Evolutionary conservation across 2,113 vertebrate genomes (phyloP).

Genomic region (Podarcis muralis): DNA sequence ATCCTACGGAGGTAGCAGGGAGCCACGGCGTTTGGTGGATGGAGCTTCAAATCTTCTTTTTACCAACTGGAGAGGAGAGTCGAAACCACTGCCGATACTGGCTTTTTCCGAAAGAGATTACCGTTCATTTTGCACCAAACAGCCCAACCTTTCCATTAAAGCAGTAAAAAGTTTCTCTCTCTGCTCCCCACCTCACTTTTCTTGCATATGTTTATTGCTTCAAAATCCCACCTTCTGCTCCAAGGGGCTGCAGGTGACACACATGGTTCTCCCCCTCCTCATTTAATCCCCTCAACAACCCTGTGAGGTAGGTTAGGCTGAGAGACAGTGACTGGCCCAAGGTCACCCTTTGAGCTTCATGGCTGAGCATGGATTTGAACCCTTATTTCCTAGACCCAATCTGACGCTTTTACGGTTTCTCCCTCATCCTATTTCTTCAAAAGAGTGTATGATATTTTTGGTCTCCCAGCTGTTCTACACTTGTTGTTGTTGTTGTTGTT

Average conservation of each 20-base stretch:
- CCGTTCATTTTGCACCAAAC: no score
- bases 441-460: not conserved
- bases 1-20: not conserved
- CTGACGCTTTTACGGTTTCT: no score
- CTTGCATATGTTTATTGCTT: not conserved
- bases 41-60: not conserved
- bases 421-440: not conserved
- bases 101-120: not conserved
- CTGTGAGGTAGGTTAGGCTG: no score
- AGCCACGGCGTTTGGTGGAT: not conserved
- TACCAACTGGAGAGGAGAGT: not conserved
- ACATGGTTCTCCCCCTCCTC: no score
- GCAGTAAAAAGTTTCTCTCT: not conserved
- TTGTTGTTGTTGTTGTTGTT: not conserved
- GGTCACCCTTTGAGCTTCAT: no score
- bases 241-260: no score
- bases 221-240: not conserved
- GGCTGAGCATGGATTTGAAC: no score
- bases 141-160: not conserved
- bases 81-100: not conserved
- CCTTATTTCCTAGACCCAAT: no score
- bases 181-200: not conserved
- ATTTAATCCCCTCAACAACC: no score
- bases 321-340: no score
- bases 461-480: not conserved